Base-by-base conservation (phyloP, 2,797 vertebrate species). In the Psittacula derbiana region DNA sequence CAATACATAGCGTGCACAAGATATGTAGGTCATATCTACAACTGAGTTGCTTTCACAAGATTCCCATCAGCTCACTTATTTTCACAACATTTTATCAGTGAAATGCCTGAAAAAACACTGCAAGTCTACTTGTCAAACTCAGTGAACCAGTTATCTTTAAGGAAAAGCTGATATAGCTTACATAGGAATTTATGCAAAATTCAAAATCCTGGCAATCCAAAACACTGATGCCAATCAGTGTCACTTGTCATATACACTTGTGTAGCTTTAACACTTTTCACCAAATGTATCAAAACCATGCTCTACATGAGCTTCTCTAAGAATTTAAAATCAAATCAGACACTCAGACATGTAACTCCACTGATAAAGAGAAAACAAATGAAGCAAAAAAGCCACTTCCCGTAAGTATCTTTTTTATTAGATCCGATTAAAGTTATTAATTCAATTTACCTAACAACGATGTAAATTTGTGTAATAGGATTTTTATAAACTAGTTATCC, bases 21-120 rank as follows among this genome's bases (percentile, higher is more conserved):
- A 30, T 65, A 90, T 53, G 79, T 40, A 92, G 96, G 96, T 85
- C 96, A 85, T 47, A 87, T 10, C 87, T 57, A 79, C 76, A 79
- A 43, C 74, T 24, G 44, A 53, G 71, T 28, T 23, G 24, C 88
- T 80, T 61, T 8, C 71, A 65, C 79, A 71, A 53, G 76, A 93
- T 74, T 89, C 73, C 91, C 78, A 92, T 46, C 83, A 92, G 38
- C 4, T 80, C 72, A 61, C 80, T 87, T 72, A 46, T 86, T 94
- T 91, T 61, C 90, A 89, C 78, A 90, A 41, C 15, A 50, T 27
- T 58, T 31, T 60, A 76, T 53, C 81, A 44, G 67, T 70, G 57
- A 88, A 94, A 85, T 43, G 64, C 80, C 53, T 78, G 62, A 62
- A 79, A 80, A 92, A 78, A 28, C 38, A 65, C 21, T 15, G 0